Conservation (phyloP, 2,888 invertebrate species). For the Toxonevra muliebris region DNA sequence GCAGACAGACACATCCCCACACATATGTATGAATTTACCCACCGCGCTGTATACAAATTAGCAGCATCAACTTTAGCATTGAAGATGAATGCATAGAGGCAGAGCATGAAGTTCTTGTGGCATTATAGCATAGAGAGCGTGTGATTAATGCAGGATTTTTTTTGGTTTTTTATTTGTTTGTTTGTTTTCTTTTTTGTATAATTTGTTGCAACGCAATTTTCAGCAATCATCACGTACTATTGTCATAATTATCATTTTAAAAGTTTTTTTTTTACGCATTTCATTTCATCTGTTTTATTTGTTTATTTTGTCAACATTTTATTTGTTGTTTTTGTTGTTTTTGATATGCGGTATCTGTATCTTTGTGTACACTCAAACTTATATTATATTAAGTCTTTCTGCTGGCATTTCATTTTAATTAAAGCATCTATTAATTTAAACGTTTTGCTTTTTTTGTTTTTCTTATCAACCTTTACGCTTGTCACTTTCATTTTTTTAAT, state of each 20-base stretch:
- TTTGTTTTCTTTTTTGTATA: constrained; percentile 30
- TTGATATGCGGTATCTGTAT: not conserved
- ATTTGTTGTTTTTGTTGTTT: constrained; percentile 23
- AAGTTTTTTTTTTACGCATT: constrained; percentile 38
- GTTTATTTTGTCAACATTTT: constrained; percentile 44
- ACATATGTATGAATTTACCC: constrained; percentile 33
- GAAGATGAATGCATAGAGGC: too few relatives aligned
- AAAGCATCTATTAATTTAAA: not conserved
- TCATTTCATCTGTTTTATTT: constrained; percentile 31
- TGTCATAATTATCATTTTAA: constrained; percentile 62
- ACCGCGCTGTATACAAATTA: too few relatives aligned
- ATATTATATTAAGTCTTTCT: constrained; percentile 1
- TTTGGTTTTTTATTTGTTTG: constrained; percentile 31
- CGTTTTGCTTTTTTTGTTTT: not conserved
- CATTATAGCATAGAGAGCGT: not conserved
- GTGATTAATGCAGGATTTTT: constrained; percentile 38
- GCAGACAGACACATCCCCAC: not conserved
- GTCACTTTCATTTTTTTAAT: too few relatives aligned
- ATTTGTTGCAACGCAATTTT: constrained; percentile 47
- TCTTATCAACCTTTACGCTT: not conserved
- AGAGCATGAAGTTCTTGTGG: too few relatives aligned
- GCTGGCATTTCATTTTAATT: constrained; percentile 16
- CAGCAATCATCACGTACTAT: constrained; percentile 62
- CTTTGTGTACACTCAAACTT: too few relatives aligned
- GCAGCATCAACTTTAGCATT: constrained; percentile 13